Percentiles rank a stretch among this genome's conserved stretches.
phyloP scores from a whole-genome alignment of 2,113 vertebrate genomes.

The Piprites chloris region DNA sequence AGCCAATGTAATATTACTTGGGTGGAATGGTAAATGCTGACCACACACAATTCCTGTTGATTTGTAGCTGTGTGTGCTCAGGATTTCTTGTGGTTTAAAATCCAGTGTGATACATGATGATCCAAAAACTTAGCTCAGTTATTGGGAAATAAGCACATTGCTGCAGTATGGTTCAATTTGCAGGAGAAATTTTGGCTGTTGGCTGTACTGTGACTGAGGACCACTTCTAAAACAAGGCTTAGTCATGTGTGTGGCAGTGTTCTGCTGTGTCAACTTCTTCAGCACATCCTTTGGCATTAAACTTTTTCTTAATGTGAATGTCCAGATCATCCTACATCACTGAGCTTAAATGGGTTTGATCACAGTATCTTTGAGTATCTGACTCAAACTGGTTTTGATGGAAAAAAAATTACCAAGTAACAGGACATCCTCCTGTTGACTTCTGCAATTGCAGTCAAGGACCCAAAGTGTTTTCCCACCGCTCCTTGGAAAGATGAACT shows the following conservation, averaged over 20 bases:
- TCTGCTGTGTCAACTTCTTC: background rate
- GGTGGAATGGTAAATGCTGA: background rate
- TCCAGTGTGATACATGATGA: background rate
- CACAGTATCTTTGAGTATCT: background rate
- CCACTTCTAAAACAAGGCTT: background rate
- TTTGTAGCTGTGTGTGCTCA: background rate
- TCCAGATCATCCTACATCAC: background rate
- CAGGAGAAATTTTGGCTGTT: background rate
- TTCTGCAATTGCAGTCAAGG: background rate
- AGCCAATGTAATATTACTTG: background rate
- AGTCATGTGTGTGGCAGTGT: rapidly evolving
- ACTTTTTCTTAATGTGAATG: background rate
- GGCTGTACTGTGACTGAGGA: background rate
- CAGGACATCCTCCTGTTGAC: background rate
- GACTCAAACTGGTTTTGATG: background rate
- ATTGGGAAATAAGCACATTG: background rate
- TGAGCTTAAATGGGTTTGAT: background rate
- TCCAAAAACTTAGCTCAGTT: background rate
- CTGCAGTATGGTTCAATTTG: background rate
- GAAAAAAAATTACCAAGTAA: background rate
- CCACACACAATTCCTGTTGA: background rate
- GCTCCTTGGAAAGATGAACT: background rate
- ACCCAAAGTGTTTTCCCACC: background rate
- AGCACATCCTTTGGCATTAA: background rate
- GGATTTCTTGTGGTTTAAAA: background rate